A percentile compares a stretch with the other conserved stretches of the same genome.
Conservation (phyloP, 1,140 invertebrate genomes). For the Drosophila suzukii region DNA sequence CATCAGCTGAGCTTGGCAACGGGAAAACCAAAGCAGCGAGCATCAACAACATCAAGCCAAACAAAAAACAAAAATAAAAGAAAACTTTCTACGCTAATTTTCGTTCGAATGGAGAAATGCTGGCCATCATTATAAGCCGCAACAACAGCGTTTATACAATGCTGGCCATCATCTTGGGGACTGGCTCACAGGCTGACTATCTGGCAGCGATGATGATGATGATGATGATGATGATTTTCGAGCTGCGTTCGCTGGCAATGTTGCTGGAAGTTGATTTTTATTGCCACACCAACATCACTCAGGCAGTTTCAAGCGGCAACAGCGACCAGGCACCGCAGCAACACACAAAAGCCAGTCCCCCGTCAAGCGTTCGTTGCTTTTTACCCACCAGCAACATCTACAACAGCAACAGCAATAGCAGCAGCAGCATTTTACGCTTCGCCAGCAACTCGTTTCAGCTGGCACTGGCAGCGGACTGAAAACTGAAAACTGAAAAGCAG, state of each 20-base stretch:
- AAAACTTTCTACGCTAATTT: conserved; percentile 78
- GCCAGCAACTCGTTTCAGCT: conserved; percentile 80
- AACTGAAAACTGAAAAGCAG: conserved; percentile 22
- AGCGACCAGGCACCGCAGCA: conserved; percentile 19
- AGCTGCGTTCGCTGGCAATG: conserved; percentile 61
- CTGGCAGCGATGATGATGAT: background rate
- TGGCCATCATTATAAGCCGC: conserved; percentile 71
- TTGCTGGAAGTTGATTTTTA: conserved; percentile 72
- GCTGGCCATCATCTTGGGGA: conserved; percentile 58
- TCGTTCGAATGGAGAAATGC: conserved; percentile 67
- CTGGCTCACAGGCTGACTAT: conserved; percentile 11
- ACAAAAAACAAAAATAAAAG: conserved; percentile 29
- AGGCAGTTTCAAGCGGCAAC: conserved; percentile 48
- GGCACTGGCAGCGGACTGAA: conserved; percentile 46
- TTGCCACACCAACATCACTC: conserved; percentile 70
- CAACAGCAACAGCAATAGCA: conserved; percentile 34
- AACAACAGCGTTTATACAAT: conserved; percentile 41
- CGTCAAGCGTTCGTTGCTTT: conserved; percentile 71
- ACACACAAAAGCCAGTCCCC: conserved; percentile 53
- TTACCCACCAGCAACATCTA: conserved; percentile 55
- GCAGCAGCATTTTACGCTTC: conserved; percentile 69
- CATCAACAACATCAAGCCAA: conserved; percentile 36
- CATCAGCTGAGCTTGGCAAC: conserved; percentile 34
- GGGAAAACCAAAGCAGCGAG: conserved; percentile 15
- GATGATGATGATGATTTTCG: conserved; percentile 60